Evolutionary conservation across 1,140 invertebrate species (phyloP), one percentile per base, ranked within the genome.

Genomic region (Lasaia peninsularis): DNA sequence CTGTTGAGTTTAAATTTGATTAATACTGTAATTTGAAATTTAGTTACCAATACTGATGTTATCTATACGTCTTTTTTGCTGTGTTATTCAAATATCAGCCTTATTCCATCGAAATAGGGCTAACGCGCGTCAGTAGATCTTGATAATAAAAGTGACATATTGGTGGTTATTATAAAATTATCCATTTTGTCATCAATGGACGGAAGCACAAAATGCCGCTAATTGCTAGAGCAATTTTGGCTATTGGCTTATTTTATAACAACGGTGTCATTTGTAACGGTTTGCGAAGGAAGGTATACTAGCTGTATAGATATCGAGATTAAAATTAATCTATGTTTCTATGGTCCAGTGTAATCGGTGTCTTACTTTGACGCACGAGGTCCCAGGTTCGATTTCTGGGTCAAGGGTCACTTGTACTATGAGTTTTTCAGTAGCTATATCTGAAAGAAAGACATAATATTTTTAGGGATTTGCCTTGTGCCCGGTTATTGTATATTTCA

Each of bases 81-180:
- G 24, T 28, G 20, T 58, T 54, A 35, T 51, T 63, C 28, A 18
- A 50, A 49, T 50, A 31, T n/a, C 8, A 12, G 11, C 28, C 40
- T 33, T 57, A 50, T 57, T 44, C 9, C 1, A 9, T 34, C 6
- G 32, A 32, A 14, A 11, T 14, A 34, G 20, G 21, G 12, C n/a
- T 16, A 21, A 20, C 32, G 21, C 20, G 12, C 40, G 18, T 40
- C 6, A 14, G 16, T 51, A 12, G n/a, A 35, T 57, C 48, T 34
- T 35, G 50, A 50, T 52, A 63, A 69, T 62, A 69, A 69, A 71
- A 69, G 53, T 73, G 67, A 69, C 64, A 67, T 66, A 69, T 69
- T 67, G 58, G 59, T 55, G 35, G 52, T 58, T 55, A 63, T 63
- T 63, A 60, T 64, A 62, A 63, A 69, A 69, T 69, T 71, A 69